Percentiles rank a stretch among this genome's conserved stretches.
These are phyloP conservation scores for Lepidocyrtinus sp. DNA, from an alignment of 2,888 invertebrate genomes.

Conservation along the genomic window DNA sequence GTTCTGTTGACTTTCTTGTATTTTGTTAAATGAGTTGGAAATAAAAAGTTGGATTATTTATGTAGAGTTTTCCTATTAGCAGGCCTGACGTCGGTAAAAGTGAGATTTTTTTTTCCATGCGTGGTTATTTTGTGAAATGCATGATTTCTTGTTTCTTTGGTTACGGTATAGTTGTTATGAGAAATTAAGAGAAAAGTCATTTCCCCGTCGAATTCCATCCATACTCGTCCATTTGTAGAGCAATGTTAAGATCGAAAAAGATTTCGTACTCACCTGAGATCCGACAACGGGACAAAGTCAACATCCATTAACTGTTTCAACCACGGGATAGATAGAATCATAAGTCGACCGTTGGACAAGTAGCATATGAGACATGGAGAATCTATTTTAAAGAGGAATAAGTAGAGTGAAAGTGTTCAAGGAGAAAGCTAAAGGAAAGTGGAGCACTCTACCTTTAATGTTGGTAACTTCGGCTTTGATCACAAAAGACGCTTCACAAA, in stretches of 20 bases:
- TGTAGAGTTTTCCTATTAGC: too few relatives aligned
- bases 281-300: slow-evolving; percentile 93
- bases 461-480: slow-evolving; percentile 94
- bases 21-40: too few relatives aligned
- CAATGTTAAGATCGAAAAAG: too few relatives aligned
- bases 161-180: not conserved
- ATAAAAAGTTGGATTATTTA: too few relatives aligned
- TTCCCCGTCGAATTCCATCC: too few relatives aligned
- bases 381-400: slow-evolving; percentile 76
- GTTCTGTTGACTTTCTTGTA: too few relatives aligned
- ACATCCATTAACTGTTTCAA: slow-evolving; percentile 92
- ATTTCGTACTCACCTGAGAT: slow-evolving; percentile 91
- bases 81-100: too few relatives aligned
- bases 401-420: slow-evolving; percentile 5
- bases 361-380: slow-evolving; percentile 95
- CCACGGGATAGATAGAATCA: slow-evolving; percentile 96
- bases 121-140: too few relatives aligned
- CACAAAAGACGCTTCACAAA: slow-evolving; percentile 93
- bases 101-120: too few relatives aligned
- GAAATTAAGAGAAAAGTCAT: not conserved
- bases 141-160: too few relatives aligned
- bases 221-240: too few relatives aligned
- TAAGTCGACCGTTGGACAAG: slow-evolving; percentile 93
- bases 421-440: slow-evolving; percentile 7
- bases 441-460: slow-evolving; percentile 81